These are phyloP conservation scores for Phortica okadai DNA, from an alignment of 2,888 invertebrate species.

Conservation along the genomic window DNA sequence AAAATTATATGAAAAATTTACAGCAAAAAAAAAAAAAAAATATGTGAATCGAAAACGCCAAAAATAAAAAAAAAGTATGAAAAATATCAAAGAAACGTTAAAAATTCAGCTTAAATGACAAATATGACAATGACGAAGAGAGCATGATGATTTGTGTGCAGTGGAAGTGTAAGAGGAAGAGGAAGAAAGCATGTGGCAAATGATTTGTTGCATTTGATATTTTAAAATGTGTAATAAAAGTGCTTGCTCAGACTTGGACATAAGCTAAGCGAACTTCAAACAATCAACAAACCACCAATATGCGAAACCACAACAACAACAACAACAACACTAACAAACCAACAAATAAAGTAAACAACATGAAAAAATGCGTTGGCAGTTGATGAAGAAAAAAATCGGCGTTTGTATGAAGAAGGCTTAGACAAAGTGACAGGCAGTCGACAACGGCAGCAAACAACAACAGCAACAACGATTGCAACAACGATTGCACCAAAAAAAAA, in stretches of 20 bases:
- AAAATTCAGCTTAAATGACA: no score
- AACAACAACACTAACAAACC: slow-evolving; percentile 42
- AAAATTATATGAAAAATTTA: not conserved
- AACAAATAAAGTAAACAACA: slow-evolving; percentile 33
- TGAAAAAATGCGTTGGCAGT: not conserved
- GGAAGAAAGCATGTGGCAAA: slow-evolving; percentile 47
- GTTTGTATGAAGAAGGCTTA: no score
- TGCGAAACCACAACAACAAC: no score
- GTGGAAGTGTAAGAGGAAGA: not conserved
- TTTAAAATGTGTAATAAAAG: no score
- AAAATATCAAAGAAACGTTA: not conserved
- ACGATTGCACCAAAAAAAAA: slow-evolving; percentile 33
- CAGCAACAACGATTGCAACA: no score
- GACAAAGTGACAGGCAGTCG: no score
- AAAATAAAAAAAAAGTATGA: not conserved
- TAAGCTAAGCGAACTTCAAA: no score
- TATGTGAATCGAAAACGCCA: not conserved
- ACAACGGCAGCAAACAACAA: no score
- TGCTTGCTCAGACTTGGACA: no score
- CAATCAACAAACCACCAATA: no score
- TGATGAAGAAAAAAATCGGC: not conserved
- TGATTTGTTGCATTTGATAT: slow-evolving; percentile 58
- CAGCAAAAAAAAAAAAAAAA: not conserved
- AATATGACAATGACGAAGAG: no score
- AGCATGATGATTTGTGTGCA: no score